These are phyloP conservation scores for Apamea sordens DNA, from an alignment of 2,888 invertebrate genomes.

Conservation along the genomic window DNA sequence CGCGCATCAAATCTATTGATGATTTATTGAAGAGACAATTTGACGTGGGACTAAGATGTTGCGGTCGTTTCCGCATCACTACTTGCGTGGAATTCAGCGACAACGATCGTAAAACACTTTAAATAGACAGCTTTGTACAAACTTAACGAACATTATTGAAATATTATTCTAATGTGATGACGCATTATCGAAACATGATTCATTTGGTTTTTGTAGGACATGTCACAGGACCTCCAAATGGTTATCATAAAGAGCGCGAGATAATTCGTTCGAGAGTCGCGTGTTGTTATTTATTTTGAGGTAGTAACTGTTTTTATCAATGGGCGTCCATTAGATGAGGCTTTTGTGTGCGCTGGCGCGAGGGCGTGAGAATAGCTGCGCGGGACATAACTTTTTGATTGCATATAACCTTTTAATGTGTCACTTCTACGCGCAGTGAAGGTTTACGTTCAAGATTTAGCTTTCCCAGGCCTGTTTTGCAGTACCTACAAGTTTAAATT, in stretches of 20 bases:
- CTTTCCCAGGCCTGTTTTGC: slow-evolving; percentile 28
- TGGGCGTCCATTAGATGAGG: slow-evolving; percentile 75
- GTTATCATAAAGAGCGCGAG: slow-evolving; percentile 75
- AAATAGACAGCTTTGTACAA: slow-evolving; percentile 60
- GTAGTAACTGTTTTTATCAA: slow-evolving; percentile 83
- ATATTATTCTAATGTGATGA: slow-evolving; percentile 67
- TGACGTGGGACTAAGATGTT: slow-evolving; percentile 80
- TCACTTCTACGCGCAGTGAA: slow-evolving; percentile 51
- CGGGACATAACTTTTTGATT: slow-evolving; percentile 73
- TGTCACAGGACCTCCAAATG: slow-evolving; percentile 62
- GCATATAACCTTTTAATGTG: slow-evolving; percentile 69
- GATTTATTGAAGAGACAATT: slow-evolving; percentile 80
- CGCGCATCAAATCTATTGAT: slow-evolving; percentile 79
- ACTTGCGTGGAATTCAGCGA: slow-evolving; percentile 77
- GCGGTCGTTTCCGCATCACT: slow-evolving; percentile 81
- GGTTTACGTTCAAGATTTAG: slow-evolving; percentile 35
- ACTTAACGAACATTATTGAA: slow-evolving; percentile 61
- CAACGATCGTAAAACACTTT: slow-evolving; percentile 64
- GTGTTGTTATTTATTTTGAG: slow-evolving; percentile 79
- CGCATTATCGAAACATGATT: slow-evolving; percentile 65
- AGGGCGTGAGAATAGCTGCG: slow-evolving; percentile 74
- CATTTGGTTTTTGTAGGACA: slow-evolving; percentile 65
- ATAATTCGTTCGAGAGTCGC: slow-evolving; percentile 71
- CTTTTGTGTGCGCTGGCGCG: slow-evolving; percentile 72
- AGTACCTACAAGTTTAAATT: slow-evolving; percentile 1